Evolutionary conservation across 2,113 vertebrate species (phyloP), one percentile per base, ranked within the genome.

Genomic region (Planiliza haematocheilus): DNA sequence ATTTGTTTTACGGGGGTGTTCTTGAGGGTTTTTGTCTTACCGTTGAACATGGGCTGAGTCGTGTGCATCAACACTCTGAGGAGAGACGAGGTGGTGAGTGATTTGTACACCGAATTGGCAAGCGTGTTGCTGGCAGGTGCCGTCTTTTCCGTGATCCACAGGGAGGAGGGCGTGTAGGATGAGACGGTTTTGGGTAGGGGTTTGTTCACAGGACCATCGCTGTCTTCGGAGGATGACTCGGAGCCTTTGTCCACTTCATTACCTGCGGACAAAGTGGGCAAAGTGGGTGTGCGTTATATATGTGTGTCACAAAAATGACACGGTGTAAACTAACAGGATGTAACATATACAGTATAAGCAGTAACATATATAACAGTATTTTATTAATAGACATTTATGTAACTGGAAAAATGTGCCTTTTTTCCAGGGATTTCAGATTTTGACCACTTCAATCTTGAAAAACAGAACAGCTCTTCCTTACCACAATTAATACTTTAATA

Each of bases 21-120:
- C 4, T 43, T 10, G 7, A 13, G 41, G 39, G 10, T 18, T 16
- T 5, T 53, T 1, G 3, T 92, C 95, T 95, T 94, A 98, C 97
- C 97, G 81, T 95, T 97, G 90, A 94, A 96, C 71, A 96, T 83
- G 12, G 97, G 94, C 67, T 96, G 95, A 79, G 96, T 98, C 70
- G 97, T 97, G 84, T 96, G 95, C 82, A 91, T 93, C 81, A 95
- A 84, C 71, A 91, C 93, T 88, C 90, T 67, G 83, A 82, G 88
- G 83, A 92, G 81, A 72, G 94, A 92, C 0, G 91, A 84, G 84
- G 90, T 91, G 88, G 87, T 89, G 89, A 84, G 64, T 0, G 90
- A 77, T 61, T 85, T 88, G 48, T 81, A 87, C 41, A 80, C 78
- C 0, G 80, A 77, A 16, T 74, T 58, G 3, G 84, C 68, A 4